These are phyloP conservation scores for Chascanopsetta lugubris DNA, from an alignment of 2,113 vertebrate species.

Conservation along the genomic window DNA sequence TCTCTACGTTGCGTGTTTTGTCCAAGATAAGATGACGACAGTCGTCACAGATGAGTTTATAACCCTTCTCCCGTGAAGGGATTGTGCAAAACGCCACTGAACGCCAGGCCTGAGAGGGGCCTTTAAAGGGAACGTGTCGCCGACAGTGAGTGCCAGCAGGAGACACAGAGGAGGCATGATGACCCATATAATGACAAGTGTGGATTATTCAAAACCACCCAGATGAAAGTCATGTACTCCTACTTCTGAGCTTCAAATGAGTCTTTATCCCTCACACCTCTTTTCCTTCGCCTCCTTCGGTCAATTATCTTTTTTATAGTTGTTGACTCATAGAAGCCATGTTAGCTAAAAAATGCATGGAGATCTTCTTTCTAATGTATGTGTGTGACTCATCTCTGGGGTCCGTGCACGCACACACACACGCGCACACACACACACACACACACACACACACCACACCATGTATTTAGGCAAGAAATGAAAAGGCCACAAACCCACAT, in stretches of 20 bases:
- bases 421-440: constrained; percentile 34
- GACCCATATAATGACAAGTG: constrained; percentile 66
- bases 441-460: constrained; percentile 25
- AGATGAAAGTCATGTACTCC: constrained; percentile 66
- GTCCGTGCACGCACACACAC: constrained; percentile 37
- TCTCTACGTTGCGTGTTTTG: background rate
- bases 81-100: constrained; percentile 10
- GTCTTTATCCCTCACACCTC: constrained; percentile 42
- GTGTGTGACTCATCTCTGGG: constrained; percentile 50
- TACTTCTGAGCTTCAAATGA: constrained; percentile 67
- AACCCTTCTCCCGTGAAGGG: background rate
- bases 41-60: background rate
- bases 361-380: constrained; percentile 22
- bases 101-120: constrained; percentile 9
- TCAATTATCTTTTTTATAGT: constrained; percentile 62
- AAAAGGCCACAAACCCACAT: constrained; percentile 66
- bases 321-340: constrained; percentile 39
- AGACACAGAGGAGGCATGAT: constrained; percentile 63
- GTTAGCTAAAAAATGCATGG: constrained; percentile 29
- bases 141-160: constrained; percentile 52
- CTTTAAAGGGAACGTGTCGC: constrained; percentile 42
- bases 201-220: constrained; percentile 69
- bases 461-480: constrained; percentile 52
- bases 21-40: background rate
- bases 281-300: constrained; percentile 34